Percentiles rank a stretch among this genome's conserved stretches.
Conservation (phyloP, 1,140 invertebrate species). For the Ostrea denselamellosa region DNA sequence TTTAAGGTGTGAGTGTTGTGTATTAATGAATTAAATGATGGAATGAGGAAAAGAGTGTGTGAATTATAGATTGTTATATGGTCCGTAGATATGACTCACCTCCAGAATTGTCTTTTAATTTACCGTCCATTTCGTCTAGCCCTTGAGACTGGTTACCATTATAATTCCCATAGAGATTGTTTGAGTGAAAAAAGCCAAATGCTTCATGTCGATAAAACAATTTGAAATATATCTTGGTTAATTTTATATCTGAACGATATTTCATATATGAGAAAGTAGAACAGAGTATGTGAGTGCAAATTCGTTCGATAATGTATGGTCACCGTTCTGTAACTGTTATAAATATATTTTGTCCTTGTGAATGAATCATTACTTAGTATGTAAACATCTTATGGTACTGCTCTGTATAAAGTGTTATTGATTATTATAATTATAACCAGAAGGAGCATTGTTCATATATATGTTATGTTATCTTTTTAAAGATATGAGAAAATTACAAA, state of each 20-base stretch:
- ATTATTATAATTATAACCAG: neutral
- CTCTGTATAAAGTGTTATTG: neutral
- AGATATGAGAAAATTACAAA: neutral
- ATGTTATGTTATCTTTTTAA: conserved; percentile 21
- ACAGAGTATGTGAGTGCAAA: neutral
- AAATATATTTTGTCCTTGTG: conserved; percentile 11
- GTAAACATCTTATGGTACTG: neutral
- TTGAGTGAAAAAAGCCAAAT: neutral
- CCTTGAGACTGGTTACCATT: neutral
- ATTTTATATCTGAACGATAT: neutral
- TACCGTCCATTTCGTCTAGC: neutral
- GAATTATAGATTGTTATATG: neutral
- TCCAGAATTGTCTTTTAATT: conserved; percentile 11
- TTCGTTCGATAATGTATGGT: neutral
- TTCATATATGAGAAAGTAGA: neutral
- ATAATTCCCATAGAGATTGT: neutral
- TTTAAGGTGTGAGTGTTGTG: neutral
- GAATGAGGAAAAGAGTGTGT: neutral
- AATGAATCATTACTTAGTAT: neutral
- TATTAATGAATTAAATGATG: neutral
- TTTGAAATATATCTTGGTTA: conserved; percentile 1
- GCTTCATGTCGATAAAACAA: conserved; percentile 4
- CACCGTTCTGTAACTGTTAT: neutral
- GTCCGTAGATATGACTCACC: neutral
- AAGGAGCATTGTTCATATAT: neutral